A percentile compares a stretch with the other conserved stretches of the same genome.
Conservation (phyloP, 30 jellyfish, hydroid and myxozoan genomes). For the Chironex yamaguchii region DNA sequence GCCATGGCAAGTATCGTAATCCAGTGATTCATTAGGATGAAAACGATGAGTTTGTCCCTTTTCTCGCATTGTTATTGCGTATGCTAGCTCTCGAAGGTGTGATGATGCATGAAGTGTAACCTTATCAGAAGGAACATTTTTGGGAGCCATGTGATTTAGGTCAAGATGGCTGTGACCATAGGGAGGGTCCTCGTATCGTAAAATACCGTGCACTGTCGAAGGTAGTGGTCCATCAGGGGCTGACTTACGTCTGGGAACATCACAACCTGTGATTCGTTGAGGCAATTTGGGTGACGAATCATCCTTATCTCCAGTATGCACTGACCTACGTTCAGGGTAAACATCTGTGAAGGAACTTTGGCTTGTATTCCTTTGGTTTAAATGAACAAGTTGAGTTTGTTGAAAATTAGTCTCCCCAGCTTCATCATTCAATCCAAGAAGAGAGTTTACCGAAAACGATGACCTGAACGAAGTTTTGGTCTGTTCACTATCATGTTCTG, state of each 20-base stretch:
- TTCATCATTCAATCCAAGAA: slow-evolving; percentile 13
- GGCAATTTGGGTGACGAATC: too few species aligned
- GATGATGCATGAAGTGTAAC: not conserved
- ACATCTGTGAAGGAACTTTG: not conserved
- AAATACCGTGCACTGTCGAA: not conserved
- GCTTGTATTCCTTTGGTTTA: not conserved
- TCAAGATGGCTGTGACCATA: not conserved
- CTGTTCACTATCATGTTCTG: not conserved
- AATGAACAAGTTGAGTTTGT: not conserved
- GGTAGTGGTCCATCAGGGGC: too few species aligned
- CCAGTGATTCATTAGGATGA: not conserved
- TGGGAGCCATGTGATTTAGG: not conserved
- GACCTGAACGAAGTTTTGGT: not conserved
- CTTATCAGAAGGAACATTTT: not conserved
- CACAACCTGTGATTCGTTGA: not conserved
- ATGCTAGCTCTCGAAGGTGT: not conserved
- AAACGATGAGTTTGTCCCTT: not conserved
- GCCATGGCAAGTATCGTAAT: not conserved
- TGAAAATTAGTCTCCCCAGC: not conserved
- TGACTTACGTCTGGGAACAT: not conserved
- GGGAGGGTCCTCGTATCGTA: not conserved
- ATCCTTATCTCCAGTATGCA: not conserved
- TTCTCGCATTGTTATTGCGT: not conserved
- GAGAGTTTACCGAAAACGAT: slow-evolving; percentile 12
- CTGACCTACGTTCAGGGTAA: not conserved